phyloP scores from a whole-genome alignment of 2,797 vertebrate genomes.

The Echiichthys vipera region DNA sequence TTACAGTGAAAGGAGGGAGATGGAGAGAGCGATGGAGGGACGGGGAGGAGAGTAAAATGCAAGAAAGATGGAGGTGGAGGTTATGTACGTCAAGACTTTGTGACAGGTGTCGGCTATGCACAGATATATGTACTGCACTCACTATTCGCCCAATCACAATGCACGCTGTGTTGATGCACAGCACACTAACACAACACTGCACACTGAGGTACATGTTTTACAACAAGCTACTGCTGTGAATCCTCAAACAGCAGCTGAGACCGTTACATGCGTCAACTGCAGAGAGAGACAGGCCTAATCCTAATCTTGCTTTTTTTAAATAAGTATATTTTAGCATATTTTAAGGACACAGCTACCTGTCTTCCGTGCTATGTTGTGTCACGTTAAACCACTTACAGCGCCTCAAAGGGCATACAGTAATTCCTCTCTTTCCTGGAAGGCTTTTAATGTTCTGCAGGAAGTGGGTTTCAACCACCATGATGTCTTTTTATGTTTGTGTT shows the following conservation, averaged over 20 bases:
- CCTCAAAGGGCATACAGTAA: neutral
- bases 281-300: neutral
- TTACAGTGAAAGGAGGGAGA: constrained; percentile 29
- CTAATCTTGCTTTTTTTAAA: neutral
- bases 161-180: too few relatives aligned
- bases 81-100: constrained; percentile 42
- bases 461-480: neutral
- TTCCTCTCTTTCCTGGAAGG: neutral
- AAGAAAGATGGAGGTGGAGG: constrained; percentile 44
- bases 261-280: neutral
- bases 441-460: constrained; percentile 5
- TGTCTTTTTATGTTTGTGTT: neutral
- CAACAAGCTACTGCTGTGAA: constrained; percentile 9
- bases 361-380: neutral
- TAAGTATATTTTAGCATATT: neutral
- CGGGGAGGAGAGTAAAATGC: constrained; percentile 5
- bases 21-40: constrained; percentile 32
- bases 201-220: too few relatives aligned
- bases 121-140: constrained; percentile 43
- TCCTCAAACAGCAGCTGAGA: constrained; percentile 6
- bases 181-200: too few relatives aligned
- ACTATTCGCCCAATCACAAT: too few relatives aligned
- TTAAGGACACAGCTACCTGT: neutral
- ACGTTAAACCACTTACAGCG: neutral
- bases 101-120: constrained; percentile 56